These are phyloP conservation scores for Podilymbus podiceps DNA, from an alignment of 2,113 vertebrate genomes.

Conservation along the genomic window DNA sequence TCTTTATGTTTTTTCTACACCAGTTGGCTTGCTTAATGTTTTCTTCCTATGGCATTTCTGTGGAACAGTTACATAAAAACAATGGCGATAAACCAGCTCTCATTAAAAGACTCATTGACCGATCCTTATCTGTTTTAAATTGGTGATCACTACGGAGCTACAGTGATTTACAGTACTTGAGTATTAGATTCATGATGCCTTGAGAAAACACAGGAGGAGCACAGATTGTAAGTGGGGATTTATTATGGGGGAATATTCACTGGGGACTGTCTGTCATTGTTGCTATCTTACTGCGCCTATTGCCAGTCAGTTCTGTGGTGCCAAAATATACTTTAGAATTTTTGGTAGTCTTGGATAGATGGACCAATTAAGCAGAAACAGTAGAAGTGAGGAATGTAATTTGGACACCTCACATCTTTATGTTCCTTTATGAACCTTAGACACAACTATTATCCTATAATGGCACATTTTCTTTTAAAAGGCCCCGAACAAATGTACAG, in stretches of 20 bases:
- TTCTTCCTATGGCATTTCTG: not conserved
- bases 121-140: slow-evolving; percentile 2
- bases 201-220: slow-evolving; percentile 8
- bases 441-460: slow-evolving; percentile 13
- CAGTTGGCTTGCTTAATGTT: not conserved
- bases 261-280: slow-evolving; percentile 22
- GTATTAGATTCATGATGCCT: not conserved
- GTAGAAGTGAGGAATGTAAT: not conserved
- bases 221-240: not conserved
- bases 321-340: not conserved
- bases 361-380: slow-evolving; percentile 44
- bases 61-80: not conserved
- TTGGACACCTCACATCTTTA: slow-evolving; percentile 34
- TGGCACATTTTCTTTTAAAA: slow-evolving; percentile 6
- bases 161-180: not conserved
- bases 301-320: not conserved
- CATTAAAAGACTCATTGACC: not conserved
- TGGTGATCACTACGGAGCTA: not conserved
- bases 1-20: not conserved
- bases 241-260: not conserved
- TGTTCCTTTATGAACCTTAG: slow-evolving; percentile 52
- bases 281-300: not conserved
- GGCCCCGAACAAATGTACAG: not conserved
- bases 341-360: not conserved
- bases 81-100: not conserved